Conservation (phyloP, 2,888 invertebrate species). For the Cyclophora albipunctata region DNA sequence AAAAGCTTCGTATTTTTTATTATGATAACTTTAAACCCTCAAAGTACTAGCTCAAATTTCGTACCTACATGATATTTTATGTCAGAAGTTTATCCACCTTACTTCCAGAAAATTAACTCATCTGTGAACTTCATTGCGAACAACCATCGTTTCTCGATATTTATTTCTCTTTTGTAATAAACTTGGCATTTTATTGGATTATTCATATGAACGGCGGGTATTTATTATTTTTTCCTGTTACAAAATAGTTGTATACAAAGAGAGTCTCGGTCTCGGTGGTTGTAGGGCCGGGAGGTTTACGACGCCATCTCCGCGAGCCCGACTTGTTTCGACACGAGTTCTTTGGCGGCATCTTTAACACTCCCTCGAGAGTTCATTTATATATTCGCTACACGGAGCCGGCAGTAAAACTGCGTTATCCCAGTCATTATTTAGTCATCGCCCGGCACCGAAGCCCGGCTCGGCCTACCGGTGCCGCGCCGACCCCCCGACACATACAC, state of each 20-base stretch:
- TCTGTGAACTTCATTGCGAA: slow-evolving; percentile 7
- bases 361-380: slow-evolving; percentile 72
- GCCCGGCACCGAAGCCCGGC: slow-evolving; percentile 27
- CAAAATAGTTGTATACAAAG: slow-evolving; percentile 48
- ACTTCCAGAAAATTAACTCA: slow-evolving; percentile 26
- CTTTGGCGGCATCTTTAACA: slow-evolving; percentile 72
- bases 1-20: too few species aligned
- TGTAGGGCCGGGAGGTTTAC: slow-evolving; percentile 55
- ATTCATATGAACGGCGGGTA: slow-evolving; percentile 26
- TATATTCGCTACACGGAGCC: slow-evolving; percentile 72
- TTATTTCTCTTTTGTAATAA: neutral
- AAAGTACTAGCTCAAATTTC: too few species aligned
- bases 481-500: slow-evolving; percentile 32
- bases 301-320: slow-evolving; percentile 64
- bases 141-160: neutral
- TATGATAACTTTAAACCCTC: too few species aligned
- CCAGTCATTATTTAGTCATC: slow-evolving; percentile 75
- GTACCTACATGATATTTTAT: neutral
- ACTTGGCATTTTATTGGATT: slow-evolving; percentile 16
- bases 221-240: slow-evolving; percentile 48
- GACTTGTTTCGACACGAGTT: slow-evolving; percentile 70
- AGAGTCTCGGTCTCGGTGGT: slow-evolving; percentile 57
- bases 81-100: too few species aligned
- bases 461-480: slow-evolving; percentile 8
- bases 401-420: slow-evolving; percentile 74